phyloP scores from a whole-genome alignment of 2,888 invertebrate species.

The Archips xylosteana region DNA sequence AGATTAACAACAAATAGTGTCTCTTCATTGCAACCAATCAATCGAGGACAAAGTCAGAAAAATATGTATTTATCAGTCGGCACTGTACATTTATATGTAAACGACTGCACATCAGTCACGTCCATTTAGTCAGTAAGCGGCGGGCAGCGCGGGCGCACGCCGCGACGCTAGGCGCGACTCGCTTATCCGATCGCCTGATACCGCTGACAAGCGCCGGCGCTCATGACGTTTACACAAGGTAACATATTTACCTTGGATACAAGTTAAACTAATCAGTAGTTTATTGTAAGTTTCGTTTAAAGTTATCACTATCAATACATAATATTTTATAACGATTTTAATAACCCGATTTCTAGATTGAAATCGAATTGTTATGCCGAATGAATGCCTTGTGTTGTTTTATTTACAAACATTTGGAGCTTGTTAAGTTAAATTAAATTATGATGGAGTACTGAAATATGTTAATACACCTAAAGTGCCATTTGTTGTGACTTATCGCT shows the following conservation, averaged over 20 bases:
- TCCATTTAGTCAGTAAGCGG: constrained; percentile 27
- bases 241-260: not conserved
- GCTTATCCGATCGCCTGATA: constrained; percentile 5
- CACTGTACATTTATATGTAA: constrained; percentile 5
- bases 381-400: not conserved
- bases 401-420: not conserved
- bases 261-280: not conserved
- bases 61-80: constrained; percentile 35
- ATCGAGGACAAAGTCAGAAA: constrained; percentile 32
- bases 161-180: no score
- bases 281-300: not conserved
- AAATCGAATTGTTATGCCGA: not conserved
- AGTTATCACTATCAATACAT: not conserved
- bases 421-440: not conserved
- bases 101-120: constrained; percentile 12
- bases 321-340: not conserved
- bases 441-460: no score
- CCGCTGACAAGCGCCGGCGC: not conserved
- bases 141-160: constrained; percentile 23
- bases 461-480: no score
- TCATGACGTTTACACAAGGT: constrained; percentile 14
- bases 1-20: not conserved
- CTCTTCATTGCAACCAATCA: constrained; percentile 18
- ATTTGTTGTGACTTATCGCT: no score
- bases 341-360: not conserved